Percentiles rank a stretch among this genome's conserved stretches.
Conservation (phyloP, 2,113 vertebrate genomes). For the Phaethon lepturus region DNA sequence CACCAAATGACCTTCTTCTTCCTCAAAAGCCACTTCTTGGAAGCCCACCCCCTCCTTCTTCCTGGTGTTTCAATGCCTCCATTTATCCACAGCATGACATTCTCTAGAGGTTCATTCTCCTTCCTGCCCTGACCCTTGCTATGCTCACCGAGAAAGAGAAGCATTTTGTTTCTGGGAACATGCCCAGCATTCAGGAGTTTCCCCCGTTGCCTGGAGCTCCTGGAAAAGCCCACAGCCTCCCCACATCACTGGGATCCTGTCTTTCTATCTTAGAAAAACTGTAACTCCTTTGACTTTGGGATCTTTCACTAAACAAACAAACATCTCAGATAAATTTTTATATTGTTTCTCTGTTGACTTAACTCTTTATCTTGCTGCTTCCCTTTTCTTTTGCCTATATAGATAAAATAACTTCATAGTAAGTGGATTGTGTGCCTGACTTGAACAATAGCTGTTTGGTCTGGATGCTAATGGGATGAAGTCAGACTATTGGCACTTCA, state of each 20-base stretch:
- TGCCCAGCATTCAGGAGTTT: not conserved
- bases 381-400: not conserved
- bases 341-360: not conserved
- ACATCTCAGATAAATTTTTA: not conserved
- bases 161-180: not conserved
- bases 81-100: not conserved
- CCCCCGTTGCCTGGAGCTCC: not conserved
- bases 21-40: not conserved
- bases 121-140: not conserved
- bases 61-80: conserved; percentile 16
- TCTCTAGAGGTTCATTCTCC: not conserved
- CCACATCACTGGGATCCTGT: not conserved
- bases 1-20: not conserved
- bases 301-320: not conserved
- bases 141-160: not conserved
- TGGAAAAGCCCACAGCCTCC: conserved; percentile 12
- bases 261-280: not conserved
- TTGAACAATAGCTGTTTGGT: conserved; percentile 20
- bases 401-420: conserved; percentile 12
- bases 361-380: not conserved
- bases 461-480: not conserved
- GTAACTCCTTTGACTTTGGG: conserved; percentile 33
- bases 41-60: not conserved
- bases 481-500: conserved; percentile 27
- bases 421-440: not conserved